These are phyloP conservation scores for Myotis brandtii DNA, from an alignment of 2,113 vertebrate species.

Conservation along the genomic window DNA sequence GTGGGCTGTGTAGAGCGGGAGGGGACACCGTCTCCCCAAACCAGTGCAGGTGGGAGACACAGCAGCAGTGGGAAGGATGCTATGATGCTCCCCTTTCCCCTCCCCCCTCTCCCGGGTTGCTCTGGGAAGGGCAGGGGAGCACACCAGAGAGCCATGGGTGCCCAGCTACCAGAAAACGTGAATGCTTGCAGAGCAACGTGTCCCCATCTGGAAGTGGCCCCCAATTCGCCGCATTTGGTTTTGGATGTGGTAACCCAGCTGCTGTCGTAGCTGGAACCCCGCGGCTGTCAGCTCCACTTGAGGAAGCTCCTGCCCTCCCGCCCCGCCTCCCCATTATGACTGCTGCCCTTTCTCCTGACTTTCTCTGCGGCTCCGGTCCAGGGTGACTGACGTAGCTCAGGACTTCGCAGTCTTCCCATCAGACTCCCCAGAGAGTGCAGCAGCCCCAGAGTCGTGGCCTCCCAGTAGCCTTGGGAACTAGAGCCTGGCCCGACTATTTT, in stretches of 20 bases:
- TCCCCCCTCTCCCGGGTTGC: fast-evolving
- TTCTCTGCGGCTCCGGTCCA: neutral
- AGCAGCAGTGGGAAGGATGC: neutral
- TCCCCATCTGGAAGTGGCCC: neutral
- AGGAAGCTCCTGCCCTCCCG: neutral
- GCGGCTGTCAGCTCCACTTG: neutral
- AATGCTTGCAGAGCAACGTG: neutral
- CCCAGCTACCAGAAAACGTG: neutral
- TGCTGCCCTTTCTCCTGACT: neutral
- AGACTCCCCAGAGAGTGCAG: constrained; percentile 47
- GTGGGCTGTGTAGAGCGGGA: neutral
- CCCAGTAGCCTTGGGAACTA: constrained; percentile 11
- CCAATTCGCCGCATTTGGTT: neutral
- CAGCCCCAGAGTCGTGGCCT: neutral
- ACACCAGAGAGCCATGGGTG: neutral
- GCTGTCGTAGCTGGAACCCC: neutral
- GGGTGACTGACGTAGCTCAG: neutral
- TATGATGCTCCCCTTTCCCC: neutral
- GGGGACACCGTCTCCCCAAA: neutral
- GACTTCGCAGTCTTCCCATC: neutral
- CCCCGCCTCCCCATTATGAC: fast-evolving
- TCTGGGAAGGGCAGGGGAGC: neutral
- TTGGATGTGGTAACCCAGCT: neutral
- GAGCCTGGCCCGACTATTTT: neutral
- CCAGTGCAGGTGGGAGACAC: neutral